Percentiles rank a stretch among this genome's conserved stretches.
Evolutionary conservation across 2,113 vertebrate genomes (phyloP).

Genomic region (Hemibagrus wyckioides): DNA sequence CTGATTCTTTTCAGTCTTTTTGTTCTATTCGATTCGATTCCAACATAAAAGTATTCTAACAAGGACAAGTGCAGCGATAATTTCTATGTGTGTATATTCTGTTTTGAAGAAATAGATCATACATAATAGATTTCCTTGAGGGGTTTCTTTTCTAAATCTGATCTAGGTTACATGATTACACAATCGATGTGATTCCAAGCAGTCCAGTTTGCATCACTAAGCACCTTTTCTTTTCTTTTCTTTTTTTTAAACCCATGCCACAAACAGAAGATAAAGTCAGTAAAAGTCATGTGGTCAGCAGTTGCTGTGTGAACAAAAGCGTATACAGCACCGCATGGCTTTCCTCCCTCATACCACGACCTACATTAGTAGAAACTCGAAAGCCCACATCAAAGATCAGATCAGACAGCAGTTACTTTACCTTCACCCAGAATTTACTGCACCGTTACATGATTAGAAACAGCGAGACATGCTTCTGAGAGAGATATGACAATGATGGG

Average conservation of each 20-base stretch:
- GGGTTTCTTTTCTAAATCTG: neutral
- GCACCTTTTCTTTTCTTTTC: too few species aligned
- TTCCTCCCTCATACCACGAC: slow-evolving; percentile 26
- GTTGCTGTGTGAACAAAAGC: neutral
- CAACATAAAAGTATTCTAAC: too few species aligned
- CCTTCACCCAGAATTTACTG: neutral
- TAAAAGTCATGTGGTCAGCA: neutral
- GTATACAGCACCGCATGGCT: neutral
- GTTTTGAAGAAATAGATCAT: too few species aligned
- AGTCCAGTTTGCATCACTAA: neutral
- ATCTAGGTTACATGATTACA: neutral
- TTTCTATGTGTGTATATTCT: too few species aligned
- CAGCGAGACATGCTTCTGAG: neutral
- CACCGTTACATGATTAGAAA: neutral
- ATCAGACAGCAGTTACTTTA: neutral
- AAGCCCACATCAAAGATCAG: neutral
- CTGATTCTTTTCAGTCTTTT: too few species aligned
- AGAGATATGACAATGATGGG: too few species aligned
- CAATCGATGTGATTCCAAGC: neutral
- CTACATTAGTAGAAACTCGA: neutral
- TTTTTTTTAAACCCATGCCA: neutral
- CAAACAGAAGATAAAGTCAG: neutral
- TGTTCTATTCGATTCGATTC: too few species aligned
- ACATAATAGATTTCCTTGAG: neutral
- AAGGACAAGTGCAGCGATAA: too few species aligned